Evolutionary conservation across 2,888 invertebrate species (phyloP).

Genomic region (Lasioglossum pauxillum): DNA sequence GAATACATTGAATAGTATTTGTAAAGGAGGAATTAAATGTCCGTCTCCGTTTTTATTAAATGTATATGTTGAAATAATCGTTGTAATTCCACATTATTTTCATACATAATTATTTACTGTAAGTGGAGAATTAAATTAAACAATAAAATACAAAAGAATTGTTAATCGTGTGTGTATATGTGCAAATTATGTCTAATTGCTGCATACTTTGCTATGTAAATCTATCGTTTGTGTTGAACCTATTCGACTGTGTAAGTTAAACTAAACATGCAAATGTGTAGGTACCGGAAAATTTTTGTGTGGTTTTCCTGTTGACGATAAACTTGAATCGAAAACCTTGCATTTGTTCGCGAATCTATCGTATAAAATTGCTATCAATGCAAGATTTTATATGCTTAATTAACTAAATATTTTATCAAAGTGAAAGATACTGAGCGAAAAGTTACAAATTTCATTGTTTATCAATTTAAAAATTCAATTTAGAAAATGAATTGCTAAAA

Average conservation of each 20-base stretch:
- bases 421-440: neutral
- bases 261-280: neutral
- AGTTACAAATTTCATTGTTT: neutral
- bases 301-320: neutral
- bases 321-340: neutral
- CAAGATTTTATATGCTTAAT: neutral
- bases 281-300: neutral
- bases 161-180: neutral
- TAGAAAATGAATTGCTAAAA: neutral
- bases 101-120: neutral
- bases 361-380: neutral
- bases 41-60: neutral
- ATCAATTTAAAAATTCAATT: neutral
- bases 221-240: neutral
- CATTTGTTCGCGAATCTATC: neutral
- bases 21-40: neutral
- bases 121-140: neutral
- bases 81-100: neutral
- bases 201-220: neutral
- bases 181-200: neutral
- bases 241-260: neutral
- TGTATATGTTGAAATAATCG: neutral
- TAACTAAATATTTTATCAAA: neutral
- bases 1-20: neutral
- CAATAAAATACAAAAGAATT: conserved; percentile 1